Evolutionary conservation across 2,888 invertebrate genomes (phyloP).

Genomic region (Caenorhabditis sp.): DNA sequence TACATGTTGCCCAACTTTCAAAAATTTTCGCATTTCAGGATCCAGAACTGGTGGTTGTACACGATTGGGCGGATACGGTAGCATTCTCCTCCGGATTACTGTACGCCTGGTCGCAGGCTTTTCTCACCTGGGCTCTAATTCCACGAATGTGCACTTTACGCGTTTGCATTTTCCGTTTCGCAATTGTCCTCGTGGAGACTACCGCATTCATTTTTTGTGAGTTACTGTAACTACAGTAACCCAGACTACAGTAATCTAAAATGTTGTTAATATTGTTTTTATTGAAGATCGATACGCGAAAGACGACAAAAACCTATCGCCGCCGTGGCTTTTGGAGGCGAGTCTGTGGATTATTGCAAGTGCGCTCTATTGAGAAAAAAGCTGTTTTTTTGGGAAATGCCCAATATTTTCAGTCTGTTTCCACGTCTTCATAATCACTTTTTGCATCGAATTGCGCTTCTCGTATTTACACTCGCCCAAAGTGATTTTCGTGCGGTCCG

Average conservation of each 20-base stretch:
- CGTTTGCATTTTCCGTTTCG: slow-evolving; percentile 43
- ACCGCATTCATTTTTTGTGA: slow-evolving; percentile 42
- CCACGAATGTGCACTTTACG: slow-evolving; percentile 49
- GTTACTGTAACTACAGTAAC: background rate
- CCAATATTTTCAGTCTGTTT: slow-evolving; percentile 42
- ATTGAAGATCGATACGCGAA: slow-evolving; percentile 30
- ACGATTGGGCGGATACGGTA: slow-evolving; percentile 33
- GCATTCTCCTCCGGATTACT: slow-evolving; percentile 39
- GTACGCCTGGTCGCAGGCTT: slow-evolving; percentile 47
- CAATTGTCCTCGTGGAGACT: slow-evolving; percentile 29
- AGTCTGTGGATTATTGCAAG: slow-evolving; percentile 47
- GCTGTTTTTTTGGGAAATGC: background rate
- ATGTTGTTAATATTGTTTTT: background rate
- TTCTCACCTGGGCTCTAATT: slow-evolving; percentile 36
- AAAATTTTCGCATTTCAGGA: slow-evolving; percentile 16
- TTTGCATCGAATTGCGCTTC: slow-evolving; percentile 56
- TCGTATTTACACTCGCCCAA: slow-evolving; percentile 61
- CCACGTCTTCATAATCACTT: slow-evolving; percentile 58
- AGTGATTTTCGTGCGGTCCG: slow-evolving; percentile 48
- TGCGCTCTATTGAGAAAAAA: background rate
- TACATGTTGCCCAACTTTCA: background rate
- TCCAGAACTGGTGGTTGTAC: slow-evolving; percentile 21
- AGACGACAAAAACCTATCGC: slow-evolving; percentile 10
- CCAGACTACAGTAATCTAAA: background rate
- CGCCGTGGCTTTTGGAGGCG: slow-evolving; percentile 37